Conservation (phyloP, 2,888 invertebrate genomes). For the Allygus modestus region DNA sequence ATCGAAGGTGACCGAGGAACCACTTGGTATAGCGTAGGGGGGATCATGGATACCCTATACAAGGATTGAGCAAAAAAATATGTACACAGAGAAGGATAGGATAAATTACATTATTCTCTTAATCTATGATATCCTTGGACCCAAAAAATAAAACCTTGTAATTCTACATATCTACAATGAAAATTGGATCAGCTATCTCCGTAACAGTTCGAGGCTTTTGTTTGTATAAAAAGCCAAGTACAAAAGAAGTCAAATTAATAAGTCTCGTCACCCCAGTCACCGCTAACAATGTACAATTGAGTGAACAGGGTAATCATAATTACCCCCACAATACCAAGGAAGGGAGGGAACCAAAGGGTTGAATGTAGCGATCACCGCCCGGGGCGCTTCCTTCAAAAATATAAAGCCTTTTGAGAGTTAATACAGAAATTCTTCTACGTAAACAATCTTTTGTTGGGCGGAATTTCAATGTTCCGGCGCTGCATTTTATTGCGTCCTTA, state of each 20-base stretch:
- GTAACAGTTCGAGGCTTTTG: too few relatives aligned
- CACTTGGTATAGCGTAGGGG: too few relatives aligned
- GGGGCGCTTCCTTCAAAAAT: constrained; percentile 55
- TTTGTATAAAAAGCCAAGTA: too few relatives aligned
- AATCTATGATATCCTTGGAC: too few relatives aligned
- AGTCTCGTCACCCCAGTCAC: constrained; percentile 26
- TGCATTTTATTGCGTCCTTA: constrained; percentile 54
- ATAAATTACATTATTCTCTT: too few relatives aligned
- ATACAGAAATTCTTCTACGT: constrained; percentile 55
- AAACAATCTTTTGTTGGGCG: constrained; percentile 59
- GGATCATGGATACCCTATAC: too few relatives aligned
- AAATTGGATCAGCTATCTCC: too few relatives aligned
- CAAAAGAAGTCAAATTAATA: constrained; percentile 11
- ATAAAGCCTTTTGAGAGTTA: constrained; percentile 54
- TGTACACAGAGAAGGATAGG: too few relatives aligned
- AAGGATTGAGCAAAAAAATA: too few relatives aligned
- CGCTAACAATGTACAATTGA: constrained; percentile 48
- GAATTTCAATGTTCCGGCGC: constrained; percentile 54
- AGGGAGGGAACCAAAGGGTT: constrained; percentile 35
- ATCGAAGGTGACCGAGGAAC: too few relatives aligned
- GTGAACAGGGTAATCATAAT: constrained; percentile 35
- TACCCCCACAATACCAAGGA: constrained; percentile 26
- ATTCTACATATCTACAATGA: too few relatives aligned
- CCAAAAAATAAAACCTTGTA: too few relatives aligned
- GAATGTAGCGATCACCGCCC: constrained; percentile 22